Percentiles rank a stretch among this genome's conserved stretches.
Evolutionary conservation across 2,113 vertebrate genomes (phyloP).

Genomic region (Scalopus aquaticus): DNA sequence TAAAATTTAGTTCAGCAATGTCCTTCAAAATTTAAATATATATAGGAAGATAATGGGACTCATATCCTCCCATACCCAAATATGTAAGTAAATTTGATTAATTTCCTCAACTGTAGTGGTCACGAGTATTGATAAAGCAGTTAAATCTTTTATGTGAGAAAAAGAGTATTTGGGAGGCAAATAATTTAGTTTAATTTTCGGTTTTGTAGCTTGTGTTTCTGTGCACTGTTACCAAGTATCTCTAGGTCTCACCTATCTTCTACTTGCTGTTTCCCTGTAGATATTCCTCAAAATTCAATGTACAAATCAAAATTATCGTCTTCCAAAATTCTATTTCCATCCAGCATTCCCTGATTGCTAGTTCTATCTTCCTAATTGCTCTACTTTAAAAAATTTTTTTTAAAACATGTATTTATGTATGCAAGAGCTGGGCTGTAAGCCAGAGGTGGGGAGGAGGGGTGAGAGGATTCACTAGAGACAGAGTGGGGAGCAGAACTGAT

Average conservation of each 20-base stretch:
- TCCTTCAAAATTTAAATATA: background rate
- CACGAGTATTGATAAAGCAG: background rate
- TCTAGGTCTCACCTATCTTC: background rate
- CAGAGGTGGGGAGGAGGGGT: too few relatives aligned
- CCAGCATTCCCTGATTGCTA: background rate
- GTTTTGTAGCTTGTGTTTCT: background rate
- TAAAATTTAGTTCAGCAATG: background rate
- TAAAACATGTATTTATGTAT: too few relatives aligned
- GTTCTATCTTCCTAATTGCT: background rate
- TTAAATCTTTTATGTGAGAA: background rate
- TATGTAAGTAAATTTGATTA: background rate
- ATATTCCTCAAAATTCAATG: background rate
- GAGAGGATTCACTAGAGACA: too few relatives aligned
- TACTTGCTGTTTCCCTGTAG: background rate
- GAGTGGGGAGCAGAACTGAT: too few relatives aligned
- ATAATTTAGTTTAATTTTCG: background rate
- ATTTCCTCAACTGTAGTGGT: background rate
- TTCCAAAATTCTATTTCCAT: background rate
- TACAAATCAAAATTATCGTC: background rate
- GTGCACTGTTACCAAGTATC: background rate
- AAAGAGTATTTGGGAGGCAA: background rate
- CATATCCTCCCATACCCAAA: background rate
- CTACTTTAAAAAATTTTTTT: background rate
- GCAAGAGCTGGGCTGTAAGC: too few relatives aligned
- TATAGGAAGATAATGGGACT: background rate